Evolutionary conservation across 2,888 invertebrate genomes (phyloP), one percentile per base, ranked within the genome.

Genomic region (Xanthia icteritia): DNA sequence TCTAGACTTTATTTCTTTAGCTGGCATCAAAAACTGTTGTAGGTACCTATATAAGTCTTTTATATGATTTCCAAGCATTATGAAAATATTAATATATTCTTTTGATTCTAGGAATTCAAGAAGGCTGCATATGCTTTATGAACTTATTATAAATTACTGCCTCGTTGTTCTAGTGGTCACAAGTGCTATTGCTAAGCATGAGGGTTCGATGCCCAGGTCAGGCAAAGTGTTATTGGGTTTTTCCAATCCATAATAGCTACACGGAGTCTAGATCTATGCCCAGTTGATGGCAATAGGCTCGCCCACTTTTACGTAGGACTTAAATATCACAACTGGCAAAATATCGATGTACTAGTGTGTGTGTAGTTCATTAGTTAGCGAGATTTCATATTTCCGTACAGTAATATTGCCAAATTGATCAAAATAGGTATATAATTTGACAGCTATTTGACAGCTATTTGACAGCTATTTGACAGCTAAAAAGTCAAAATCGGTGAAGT

Each of bases 1-100:
- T 48, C 36, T 31, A 27, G 65, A 81, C 84, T 45, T 61, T 81
- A 81, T 81, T 81, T 60, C 66, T 63, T 85, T 66, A 66, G 73
- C 79, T 70, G 65, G 54, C 73, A 20, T 23, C 8, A 66, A 63
- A 63, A 76, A 64, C 77, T 63, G 60, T 42, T 69, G 77, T 70
- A n/a, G n/a, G n/a, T n/a, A 56, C 45, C 65, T 74, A 42, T 64
- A 71, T 65, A 73, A 31, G 48, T 56, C 27, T 85, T 77, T 63
- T 73, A 58, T 69, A 61, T 60, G 54, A 65, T 66, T 80, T 77
- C 20, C 42, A 60, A 51, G 64, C 27, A 36, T 56, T 70, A 27
- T 23, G 2, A 17, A 17, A 31, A 42, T 15, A 73, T 73, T 60
- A 60, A 3, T 20, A 17, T 6, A 2, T 1, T 31, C 6, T 51